Percentiles rank a stretch among this genome's conserved stretches.
phyloP scores from a whole-genome alignment of 2,797 vertebrate genomes.

The Podarcis lilfordi region DNA sequence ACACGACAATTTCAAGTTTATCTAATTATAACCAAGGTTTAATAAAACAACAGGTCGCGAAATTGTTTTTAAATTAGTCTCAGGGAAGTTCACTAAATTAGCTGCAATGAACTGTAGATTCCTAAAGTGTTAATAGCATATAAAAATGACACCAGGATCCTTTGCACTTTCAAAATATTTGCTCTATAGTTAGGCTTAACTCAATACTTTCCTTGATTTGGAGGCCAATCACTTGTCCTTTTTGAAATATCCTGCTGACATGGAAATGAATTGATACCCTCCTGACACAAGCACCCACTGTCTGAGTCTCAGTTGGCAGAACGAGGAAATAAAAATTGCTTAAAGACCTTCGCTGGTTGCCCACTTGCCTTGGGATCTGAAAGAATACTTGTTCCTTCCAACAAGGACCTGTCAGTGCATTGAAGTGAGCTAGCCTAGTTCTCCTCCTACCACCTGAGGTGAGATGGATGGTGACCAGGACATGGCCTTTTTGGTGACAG shows the following conservation, averaged over 20 bases:
- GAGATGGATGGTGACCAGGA: too few relatives aligned
- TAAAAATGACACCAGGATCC: background rate
- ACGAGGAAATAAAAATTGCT: background rate
- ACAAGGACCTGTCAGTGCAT: background rate
- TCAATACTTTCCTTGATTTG: background rate
- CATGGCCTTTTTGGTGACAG: background rate
- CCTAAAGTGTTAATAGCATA: conserved; percentile 1
- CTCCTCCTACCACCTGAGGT: too few relatives aligned
- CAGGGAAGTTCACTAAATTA: conserved; percentile 1
- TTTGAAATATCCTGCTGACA: too few relatives aligned
- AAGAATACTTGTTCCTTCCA: too few relatives aligned
- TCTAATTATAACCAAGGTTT: conserved; percentile 13
- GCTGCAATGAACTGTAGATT: conserved; percentile 5
- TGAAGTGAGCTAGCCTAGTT: background rate
- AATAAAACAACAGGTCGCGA: conserved; percentile 27
- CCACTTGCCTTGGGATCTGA: background rate
- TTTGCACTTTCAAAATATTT: background rate
- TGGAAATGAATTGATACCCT: background rate
- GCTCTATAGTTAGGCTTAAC: background rate
- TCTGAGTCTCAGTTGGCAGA: background rate
- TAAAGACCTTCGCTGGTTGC: background rate
- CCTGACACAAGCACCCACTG: background rate
- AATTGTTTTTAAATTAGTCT: conserved; percentile 18
- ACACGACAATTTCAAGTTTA: conserved; percentile 15
- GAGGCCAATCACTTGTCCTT: background rate